These are phyloP conservation scores for Melopsittacus undulatus DNA, from an alignment of 2,797 vertebrate species.

Conservation along the genomic window DNA sequence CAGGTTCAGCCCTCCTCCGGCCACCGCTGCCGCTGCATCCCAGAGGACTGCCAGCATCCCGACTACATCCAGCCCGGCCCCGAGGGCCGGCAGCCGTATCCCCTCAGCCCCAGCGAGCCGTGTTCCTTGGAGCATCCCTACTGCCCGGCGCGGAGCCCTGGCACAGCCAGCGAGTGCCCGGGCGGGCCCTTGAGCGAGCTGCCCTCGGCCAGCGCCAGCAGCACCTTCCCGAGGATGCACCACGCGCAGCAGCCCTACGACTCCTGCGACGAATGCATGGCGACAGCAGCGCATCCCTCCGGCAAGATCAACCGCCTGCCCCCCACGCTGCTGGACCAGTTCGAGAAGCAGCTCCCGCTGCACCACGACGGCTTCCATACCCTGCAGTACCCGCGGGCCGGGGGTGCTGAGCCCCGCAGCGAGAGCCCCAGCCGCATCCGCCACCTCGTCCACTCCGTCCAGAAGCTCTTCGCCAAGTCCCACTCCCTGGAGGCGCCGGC, in stretches of 20 bases:
- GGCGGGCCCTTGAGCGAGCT: conserved; percentile 79
- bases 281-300: conserved; percentile 78
- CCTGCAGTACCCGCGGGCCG: conserved; percentile 92
- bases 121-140: conserved; percentile 85
- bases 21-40: conserved; percentile 87
- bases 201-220: conserved; percentile 82
- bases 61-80: conserved; percentile 80
- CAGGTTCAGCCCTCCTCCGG: conserved; percentile 88
- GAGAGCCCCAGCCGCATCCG: conserved; percentile 98
- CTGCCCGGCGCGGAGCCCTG: conserved; percentile 81
- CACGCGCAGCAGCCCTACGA: conserved; percentile 90
- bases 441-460: conserved; percentile 97
- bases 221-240: conserved; percentile 97
- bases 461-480: conserved; percentile 98
- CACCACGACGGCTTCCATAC: conserved; percentile 98
- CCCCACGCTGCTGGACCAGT: conserved; percentile 93
- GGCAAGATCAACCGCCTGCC: conserved; percentile 95
- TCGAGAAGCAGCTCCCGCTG: conserved; percentile 96
- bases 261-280: conserved; percentile 95
- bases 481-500: conserved; percentile 95
- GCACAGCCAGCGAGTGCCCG: conserved; percentile 82
- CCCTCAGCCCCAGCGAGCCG: conserved; percentile 79
- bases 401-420: conserved; percentile 87
- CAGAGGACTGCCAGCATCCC: conserved; percentile 84
- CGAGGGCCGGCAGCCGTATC: conserved; percentile 72